phyloP scores from a whole-genome alignment of 2,888 invertebrate species.

The Syrphus vitripennis region DNA sequence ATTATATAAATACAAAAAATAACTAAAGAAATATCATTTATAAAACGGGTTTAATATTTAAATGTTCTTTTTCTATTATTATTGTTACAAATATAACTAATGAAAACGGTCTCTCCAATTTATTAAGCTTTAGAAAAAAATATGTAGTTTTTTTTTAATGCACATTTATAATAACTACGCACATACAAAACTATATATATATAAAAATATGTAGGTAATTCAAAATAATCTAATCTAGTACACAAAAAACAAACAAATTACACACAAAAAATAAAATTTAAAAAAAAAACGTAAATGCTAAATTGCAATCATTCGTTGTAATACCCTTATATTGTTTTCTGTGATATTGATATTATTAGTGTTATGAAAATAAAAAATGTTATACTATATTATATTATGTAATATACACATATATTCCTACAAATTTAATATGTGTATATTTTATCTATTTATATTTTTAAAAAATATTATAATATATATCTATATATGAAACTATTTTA shows the following conservation, averaged over 20 bases:
- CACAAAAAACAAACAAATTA: constrained; percentile 23
- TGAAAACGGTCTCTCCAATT: constrained; percentile 1
- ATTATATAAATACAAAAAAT: background rate
- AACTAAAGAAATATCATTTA: background rate
- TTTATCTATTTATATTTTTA: constrained; percentile 24
- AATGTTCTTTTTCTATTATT: background rate
- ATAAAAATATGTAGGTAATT: background rate
- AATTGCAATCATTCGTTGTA: constrained; percentile 64
- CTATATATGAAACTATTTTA: constrained; percentile 27
- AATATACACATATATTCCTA: constrained; percentile 49
- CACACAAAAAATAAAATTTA: constrained; percentile 20
- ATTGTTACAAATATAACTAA: background rate
- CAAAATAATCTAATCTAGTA: constrained; percentile 27
- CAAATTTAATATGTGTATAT: constrained; percentile 48
- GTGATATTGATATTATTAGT: constrained; percentile 70
- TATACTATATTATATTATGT: constrained; percentile 24
- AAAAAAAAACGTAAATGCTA: constrained; percentile 16
- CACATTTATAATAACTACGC: constrained; percentile 45
- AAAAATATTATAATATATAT: too few species aligned
- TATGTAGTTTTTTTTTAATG: constrained; percentile 26
- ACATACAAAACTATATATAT: constrained; percentile 43
- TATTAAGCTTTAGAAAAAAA: constrained; percentile 20
- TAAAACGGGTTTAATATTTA: constrained; percentile 16
- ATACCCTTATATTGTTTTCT: constrained; percentile 69
- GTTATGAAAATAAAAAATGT: constrained; percentile 34